These are phyloP conservation scores for Napeogenes inachia DNA, from an alignment of 2,888 invertebrate species.

Conservation along the genomic window DNA sequence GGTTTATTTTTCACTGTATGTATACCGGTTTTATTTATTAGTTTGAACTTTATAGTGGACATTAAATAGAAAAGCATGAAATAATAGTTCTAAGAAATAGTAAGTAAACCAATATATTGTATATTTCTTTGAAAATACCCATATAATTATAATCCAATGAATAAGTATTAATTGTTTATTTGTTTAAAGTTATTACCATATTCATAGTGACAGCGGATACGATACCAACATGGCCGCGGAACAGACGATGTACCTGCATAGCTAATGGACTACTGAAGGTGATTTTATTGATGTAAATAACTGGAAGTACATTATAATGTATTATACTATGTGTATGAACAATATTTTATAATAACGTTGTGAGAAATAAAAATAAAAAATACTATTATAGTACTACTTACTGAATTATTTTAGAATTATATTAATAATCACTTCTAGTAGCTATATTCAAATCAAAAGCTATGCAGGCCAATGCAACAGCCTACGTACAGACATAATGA, in stretches of 20 bases:
- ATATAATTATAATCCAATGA: not conserved
- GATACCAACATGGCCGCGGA: constrained; percentile 34
- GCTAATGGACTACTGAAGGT: constrained; percentile 60
- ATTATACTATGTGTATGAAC: not conserved
- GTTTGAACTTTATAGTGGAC: too few relatives aligned
- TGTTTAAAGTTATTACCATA: constrained; percentile 31
- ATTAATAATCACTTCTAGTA: constrained; percentile 32
- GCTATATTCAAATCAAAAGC: constrained; percentile 31
- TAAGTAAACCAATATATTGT: too few relatives aligned
- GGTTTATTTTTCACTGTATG: too few relatives aligned
- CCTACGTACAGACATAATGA: constrained; percentile 49
- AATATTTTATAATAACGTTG: not conserved
- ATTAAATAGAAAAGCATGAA: too few relatives aligned
- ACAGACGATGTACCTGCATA: constrained; percentile 54
- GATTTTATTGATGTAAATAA: constrained; percentile 25
- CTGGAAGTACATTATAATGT: not conserved
- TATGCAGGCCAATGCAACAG: constrained; percentile 63
- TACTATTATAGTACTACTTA: too few relatives aligned
- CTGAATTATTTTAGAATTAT: not conserved
- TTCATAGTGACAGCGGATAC: constrained; percentile 46
- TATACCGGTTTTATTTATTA: too few relatives aligned
- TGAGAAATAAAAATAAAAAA: too few relatives aligned
- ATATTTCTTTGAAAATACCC: too few relatives aligned
- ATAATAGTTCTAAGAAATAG: too few relatives aligned
- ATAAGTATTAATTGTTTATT: constrained; percentile 3